phyloP scores from a whole-genome alignment of 1,140 invertebrate species.

The Trichonephila inaurata region DNA sequence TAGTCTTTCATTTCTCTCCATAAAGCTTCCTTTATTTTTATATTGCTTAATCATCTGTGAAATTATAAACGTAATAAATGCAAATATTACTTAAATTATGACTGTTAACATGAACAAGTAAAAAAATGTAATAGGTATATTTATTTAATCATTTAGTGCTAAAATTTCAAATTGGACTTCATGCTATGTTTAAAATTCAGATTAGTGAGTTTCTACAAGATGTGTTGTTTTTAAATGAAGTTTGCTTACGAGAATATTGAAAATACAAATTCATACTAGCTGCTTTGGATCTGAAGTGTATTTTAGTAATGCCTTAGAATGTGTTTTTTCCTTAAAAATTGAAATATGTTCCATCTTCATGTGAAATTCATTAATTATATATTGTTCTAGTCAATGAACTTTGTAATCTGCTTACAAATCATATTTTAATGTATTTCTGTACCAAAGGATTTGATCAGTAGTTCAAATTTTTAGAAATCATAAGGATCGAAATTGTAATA shows the following conservation, averaged over 20 bases:
- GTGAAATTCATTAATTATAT: constrained; percentile 34
- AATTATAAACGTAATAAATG: too few relatives aligned
- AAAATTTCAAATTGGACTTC: too few relatives aligned
- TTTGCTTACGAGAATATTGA: constrained; percentile 18
- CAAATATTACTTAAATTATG: too few relatives aligned
- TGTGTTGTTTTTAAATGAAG: background rate
- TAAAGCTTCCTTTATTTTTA: too few relatives aligned
- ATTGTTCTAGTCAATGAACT: constrained; percentile 43
- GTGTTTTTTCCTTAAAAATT: constrained; percentile 37
- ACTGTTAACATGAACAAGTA: too few relatives aligned
- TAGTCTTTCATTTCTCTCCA: too few relatives aligned
- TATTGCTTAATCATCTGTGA: too few relatives aligned
- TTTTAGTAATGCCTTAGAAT: constrained; percentile 43
- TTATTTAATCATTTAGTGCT: too few relatives aligned
- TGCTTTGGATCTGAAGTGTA: constrained; percentile 20
- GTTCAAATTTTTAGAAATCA: constrained; percentile 39
- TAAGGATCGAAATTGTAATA: constrained; percentile 12
- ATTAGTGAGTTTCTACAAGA: constrained; percentile 38
- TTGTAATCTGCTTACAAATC: constrained; percentile 46
- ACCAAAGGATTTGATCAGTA: constrained; percentile 45
- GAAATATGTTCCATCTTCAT: constrained; percentile 7
- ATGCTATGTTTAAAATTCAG: constrained; percentile 3
- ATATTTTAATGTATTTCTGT: constrained; percentile 33
- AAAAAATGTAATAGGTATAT: too few relatives aligned
- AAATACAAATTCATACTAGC: background rate